A percentile compares a stretch with the other conserved stretches of the same genome.
phyloP scores from a whole-genome alignment of 2,888 invertebrate genomes.

The Agrotis ipsilon region DNA sequence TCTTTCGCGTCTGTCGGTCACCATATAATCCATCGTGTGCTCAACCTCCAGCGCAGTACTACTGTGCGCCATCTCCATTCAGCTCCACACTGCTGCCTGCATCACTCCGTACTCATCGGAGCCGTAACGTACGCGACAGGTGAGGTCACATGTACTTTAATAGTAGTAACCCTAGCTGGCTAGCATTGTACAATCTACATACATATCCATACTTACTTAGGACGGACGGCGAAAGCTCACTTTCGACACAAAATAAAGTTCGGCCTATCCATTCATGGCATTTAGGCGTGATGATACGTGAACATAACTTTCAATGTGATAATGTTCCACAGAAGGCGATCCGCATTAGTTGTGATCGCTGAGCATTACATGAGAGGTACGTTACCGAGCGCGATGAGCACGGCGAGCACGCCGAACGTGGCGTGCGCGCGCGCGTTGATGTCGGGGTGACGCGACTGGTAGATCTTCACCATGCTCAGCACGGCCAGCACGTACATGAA shows the following conservation, averaged over 20 bases:
- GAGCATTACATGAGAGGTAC: neutral
- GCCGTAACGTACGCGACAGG: too few relatives aligned
- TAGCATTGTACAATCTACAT: too few relatives aligned
- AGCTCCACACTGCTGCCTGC: too few relatives aligned
- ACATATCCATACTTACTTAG: too few relatives aligned
- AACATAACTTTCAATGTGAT: neutral
- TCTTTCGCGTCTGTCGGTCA: too few relatives aligned
- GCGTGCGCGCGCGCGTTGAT: conserved; percentile 96
- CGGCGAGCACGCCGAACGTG: conserved; percentile 94
- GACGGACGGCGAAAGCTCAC: neutral
- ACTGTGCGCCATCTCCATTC: too few relatives aligned
- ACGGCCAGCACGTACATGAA: conserved; percentile 98
- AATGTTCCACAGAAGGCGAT: neutral
- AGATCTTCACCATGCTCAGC: conserved; percentile 96
- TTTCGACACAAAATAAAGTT: neutral
- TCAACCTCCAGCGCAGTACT: too few relatives aligned
- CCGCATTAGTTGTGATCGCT: too few relatives aligned
- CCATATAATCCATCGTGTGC: too few relatives aligned
- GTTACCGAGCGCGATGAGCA: conserved; percentile 93
- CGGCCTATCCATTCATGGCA: neutral
- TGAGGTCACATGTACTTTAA: too few relatives aligned
- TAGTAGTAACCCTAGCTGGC: neutral
- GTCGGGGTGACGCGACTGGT: conserved; percentile 97
- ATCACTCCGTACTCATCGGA: too few relatives aligned
- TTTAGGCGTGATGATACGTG: neutral